These are phyloP conservation scores for Chaetorhynchus papuensis DNA, from an alignment of 2,113 vertebrate genomes.

Conservation along the genomic window DNA sequence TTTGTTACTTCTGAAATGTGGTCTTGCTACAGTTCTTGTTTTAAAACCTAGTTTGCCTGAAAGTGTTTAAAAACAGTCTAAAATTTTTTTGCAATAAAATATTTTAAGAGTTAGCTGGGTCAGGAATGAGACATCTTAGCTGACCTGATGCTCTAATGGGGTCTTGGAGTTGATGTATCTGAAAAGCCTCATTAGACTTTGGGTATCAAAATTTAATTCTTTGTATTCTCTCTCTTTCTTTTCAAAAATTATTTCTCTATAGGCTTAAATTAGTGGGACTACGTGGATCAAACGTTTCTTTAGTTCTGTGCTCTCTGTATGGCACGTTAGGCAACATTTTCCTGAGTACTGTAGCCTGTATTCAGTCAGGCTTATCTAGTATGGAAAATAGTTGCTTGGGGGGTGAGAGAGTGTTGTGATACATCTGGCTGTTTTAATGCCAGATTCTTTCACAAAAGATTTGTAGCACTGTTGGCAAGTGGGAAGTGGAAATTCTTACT, in stretches of 20 bases:
- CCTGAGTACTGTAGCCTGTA: background rate
- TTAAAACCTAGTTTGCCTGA: background rate
- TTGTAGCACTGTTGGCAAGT: slow-evolving; percentile 37
- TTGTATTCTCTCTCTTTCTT: background rate
- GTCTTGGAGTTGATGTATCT: background rate
- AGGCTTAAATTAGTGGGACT: background rate
- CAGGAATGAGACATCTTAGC: background rate
- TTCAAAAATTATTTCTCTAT: background rate
- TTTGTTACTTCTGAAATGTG: background rate
- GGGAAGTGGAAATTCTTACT: slow-evolving; percentile 39
- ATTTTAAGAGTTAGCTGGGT: background rate
- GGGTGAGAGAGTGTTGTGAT: background rate
- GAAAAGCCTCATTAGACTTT: background rate
- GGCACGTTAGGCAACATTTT: background rate
- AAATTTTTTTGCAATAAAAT: background rate
- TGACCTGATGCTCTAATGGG: background rate
- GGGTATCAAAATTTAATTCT: background rate
- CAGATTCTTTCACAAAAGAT: slow-evolving; percentile 34
- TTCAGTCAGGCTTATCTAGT: background rate
- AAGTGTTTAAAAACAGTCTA: background rate
- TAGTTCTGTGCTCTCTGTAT: background rate
- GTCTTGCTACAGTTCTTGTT: background rate
- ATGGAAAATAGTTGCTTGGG: background rate
- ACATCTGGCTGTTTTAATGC: background rate
- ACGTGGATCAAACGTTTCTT: background rate